Percentiles rank a stretch among this genome's conserved stretches.
Evolutionary conservation across 2,888 invertebrate species (phyloP).

Genomic region (Hartigia nigra): DNA sequence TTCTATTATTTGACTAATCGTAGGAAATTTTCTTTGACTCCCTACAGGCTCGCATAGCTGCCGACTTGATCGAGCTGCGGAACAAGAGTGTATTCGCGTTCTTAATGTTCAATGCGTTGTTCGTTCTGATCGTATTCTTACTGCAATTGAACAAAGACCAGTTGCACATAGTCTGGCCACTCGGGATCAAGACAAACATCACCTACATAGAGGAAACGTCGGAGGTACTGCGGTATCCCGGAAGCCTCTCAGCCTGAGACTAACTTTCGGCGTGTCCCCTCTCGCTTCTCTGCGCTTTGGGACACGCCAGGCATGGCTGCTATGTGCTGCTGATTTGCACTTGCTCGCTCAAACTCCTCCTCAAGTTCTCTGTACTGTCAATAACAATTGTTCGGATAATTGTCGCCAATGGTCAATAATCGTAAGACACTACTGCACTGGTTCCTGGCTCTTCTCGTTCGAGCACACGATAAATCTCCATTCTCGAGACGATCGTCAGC

Average conservation of each 20-base stretch:
- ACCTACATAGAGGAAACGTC: slow-evolving; percentile 92
- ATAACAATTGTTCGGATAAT: slow-evolving; percentile 2
- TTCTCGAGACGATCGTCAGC: background rate
- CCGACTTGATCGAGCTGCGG: slow-evolving; percentile 92
- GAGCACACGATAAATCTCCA: background rate
- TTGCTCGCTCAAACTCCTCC: slow-evolving; percentile 9
- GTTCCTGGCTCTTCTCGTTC: slow-evolving; percentile 3
- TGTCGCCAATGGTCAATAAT: background rate
- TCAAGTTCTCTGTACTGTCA: background rate
- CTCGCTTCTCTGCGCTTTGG: slow-evolving; percentile 26
- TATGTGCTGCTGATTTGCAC: slow-evolving; percentile 24
- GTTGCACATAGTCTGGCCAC: slow-evolving; percentile 97
- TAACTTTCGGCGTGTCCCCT: slow-evolving; percentile 38
- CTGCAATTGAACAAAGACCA: slow-evolving; percentile 99
- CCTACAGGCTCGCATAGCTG: slow-evolving; percentile 87
- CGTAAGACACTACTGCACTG: background rate
- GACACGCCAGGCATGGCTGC: slow-evolving; percentile 15
- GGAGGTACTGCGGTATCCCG: slow-evolving; percentile 74
- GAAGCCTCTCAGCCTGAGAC: slow-evolving; percentile 30
- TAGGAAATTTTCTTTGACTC: slow-evolving; percentile 56
- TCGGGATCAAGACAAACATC: slow-evolving; percentile 94
- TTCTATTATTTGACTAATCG: slow-evolving; percentile 54
- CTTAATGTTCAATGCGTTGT: slow-evolving; percentile 99
- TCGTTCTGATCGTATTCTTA: slow-evolving; percentile 98
- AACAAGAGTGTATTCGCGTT: slow-evolving; percentile 98